phyloP scores from a whole-genome alignment of 2,888 invertebrate genomes.

The Drosophila trichaetosa region DNA sequence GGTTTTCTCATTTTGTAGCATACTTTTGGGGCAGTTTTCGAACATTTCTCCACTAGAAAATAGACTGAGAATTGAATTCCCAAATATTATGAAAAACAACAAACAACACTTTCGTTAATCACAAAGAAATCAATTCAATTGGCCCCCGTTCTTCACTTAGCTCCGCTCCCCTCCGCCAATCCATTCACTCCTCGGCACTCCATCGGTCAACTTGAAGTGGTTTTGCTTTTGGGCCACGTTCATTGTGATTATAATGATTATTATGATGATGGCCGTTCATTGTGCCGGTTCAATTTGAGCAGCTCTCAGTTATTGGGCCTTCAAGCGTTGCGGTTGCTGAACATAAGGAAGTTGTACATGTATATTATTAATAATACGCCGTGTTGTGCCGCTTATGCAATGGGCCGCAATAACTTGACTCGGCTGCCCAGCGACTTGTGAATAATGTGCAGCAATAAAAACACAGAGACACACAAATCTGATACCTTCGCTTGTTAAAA shows the following conservation, averaged over 20 bases:
- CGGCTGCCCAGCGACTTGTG: slow-evolving; percentile 49
- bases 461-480: slow-evolving; percentile 23
- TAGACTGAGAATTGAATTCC: background rate
- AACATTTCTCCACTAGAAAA: background rate
- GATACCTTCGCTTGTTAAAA: slow-evolving; percentile 60
- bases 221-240: slow-evolving; percentile 36
- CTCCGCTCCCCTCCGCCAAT: background rate
- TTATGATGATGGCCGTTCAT: slow-evolving; percentile 14
- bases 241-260: slow-evolving; percentile 45
- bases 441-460: slow-evolving; percentile 53
- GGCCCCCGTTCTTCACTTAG: background rate
- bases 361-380: slow-evolving; percentile 64
- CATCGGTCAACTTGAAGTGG: slow-evolving; percentile 34
- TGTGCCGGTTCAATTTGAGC: slow-evolving; percentile 30
- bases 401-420: slow-evolving; percentile 34
- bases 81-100: background rate
- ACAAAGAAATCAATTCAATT: slow-evolving; percentile 11
- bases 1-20: slow-evolving; percentile 17
- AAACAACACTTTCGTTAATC: background rate
- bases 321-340: slow-evolving; percentile 13
- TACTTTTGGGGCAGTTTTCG: slow-evolving; percentile 44
- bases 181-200: background rate
- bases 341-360: slow-evolving; percentile 19
- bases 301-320: slow-evolving; percentile 16
- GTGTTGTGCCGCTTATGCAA: slow-evolving; percentile 53